phyloP scores from a whole-genome alignment of 2,113 vertebrate genomes.

The Crotalus helleri region DNA sequence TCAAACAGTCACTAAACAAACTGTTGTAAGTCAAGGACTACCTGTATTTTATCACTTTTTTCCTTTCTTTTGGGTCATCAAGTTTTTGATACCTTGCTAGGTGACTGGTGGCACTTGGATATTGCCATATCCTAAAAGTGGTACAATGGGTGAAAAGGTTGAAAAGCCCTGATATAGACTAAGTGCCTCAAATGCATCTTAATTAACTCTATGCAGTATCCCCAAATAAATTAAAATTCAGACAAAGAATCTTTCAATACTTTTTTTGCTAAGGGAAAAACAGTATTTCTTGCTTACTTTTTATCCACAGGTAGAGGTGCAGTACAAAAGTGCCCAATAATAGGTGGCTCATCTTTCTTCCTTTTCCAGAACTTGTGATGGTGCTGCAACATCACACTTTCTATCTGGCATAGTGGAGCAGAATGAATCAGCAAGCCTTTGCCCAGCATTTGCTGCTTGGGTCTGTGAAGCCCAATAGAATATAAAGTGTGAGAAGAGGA shows the following conservation, averaged over 20 bases:
- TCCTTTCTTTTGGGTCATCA: too few species aligned
- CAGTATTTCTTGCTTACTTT: slow-evolving; percentile 55
- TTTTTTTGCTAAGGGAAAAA: not conserved
- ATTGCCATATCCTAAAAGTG: too few species aligned
- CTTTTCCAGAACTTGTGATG: slow-evolving; percentile 45
- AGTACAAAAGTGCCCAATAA: slow-evolving; percentile 65
- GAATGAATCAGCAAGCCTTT: slow-evolving; percentile 60
- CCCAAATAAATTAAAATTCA: not conserved
- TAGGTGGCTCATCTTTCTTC: slow-evolving; percentile 46
- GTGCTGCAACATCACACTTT: slow-evolving; percentile 57
- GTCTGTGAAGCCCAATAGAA: slow-evolving; percentile 56
- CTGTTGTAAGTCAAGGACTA: too few species aligned
- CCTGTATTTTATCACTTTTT: too few species aligned
- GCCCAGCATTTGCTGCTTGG: slow-evolving; percentile 52
- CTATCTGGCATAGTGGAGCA: slow-evolving; percentile 58
- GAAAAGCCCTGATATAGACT: not conserved
- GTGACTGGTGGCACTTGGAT: too few species aligned
- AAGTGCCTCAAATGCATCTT: not conserved
- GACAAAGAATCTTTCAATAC: not conserved
- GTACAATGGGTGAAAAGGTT: too few species aligned
- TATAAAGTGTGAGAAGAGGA: not conserved
- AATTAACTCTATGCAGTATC: not conserved
- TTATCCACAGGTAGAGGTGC: slow-evolving; percentile 58
- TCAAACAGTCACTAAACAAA: too few species aligned
- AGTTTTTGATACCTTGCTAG: too few species aligned